Evolutionary conservation across 2,888 invertebrate genomes (phyloP).

Genomic region (Thymelicus lineola): DNA sequence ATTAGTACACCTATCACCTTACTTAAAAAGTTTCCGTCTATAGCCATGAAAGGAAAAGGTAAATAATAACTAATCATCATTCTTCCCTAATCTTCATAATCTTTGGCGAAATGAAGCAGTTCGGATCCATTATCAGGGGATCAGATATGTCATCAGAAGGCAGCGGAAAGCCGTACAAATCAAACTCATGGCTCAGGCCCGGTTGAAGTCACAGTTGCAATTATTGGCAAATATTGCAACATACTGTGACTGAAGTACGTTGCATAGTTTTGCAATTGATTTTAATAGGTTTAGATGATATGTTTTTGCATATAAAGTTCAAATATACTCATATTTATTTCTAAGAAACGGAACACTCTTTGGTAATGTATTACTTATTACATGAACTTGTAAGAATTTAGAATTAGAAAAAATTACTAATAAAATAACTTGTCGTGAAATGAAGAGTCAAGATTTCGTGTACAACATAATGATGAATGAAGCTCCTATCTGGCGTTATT

Average conservation of each 20-base stretch:
- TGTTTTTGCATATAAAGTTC: neutral
- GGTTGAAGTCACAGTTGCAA: neutral
- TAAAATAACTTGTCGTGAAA: neutral
- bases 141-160: neutral
- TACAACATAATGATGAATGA: neutral
- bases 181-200: constrained; percentile 4
- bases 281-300: too few species aligned
- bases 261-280: neutral
- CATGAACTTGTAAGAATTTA: too few species aligned
- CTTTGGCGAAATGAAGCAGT: neutral
- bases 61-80: too few species aligned
- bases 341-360: too few species aligned
- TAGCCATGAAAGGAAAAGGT: too few species aligned
- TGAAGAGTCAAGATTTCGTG: neutral
- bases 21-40: too few species aligned
- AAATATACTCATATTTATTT: too few species aligned
- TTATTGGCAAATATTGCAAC: constrained; percentile 2
- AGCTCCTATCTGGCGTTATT: neutral
- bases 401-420: too few species aligned
- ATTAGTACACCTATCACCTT: too few species aligned
- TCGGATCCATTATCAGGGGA: constrained; percentile 1
- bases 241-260: too few species aligned
- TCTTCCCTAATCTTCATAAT: neutral
- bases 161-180: constrained; percentile 1
- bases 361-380: too few species aligned